These are phyloP conservation scores for Diorhabda carinulata DNA, from an alignment of 1,140 invertebrate species.

Conservation along the genomic window DNA sequence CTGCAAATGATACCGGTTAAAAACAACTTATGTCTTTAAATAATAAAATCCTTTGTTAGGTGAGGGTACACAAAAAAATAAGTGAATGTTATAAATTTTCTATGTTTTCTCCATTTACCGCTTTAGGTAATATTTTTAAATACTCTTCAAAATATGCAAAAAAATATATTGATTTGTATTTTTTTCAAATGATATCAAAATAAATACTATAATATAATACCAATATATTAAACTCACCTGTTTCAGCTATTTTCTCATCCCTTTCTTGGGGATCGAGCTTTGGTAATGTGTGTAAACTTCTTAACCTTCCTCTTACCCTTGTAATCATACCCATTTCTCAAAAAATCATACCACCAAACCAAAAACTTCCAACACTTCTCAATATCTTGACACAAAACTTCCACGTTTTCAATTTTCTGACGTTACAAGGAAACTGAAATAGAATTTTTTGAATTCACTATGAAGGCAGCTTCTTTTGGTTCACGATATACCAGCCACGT, in stretches of 20 bases:
- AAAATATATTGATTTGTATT: neutral
- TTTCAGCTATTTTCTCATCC: slow-evolving; percentile 63
- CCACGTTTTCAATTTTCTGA: slow-evolving; percentile 21
- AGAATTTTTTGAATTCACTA: slow-evolving; percentile 4
- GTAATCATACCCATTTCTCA: slow-evolving; percentile 63
- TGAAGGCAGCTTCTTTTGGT: slow-evolving; percentile 9
- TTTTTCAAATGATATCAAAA: neutral
- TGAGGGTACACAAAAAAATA: too few relatives aligned
- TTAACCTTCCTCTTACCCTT: slow-evolving; percentile 58
- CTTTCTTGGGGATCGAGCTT: slow-evolving; percentile 56
- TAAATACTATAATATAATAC: neutral
- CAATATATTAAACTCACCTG: slow-evolving; percentile 47
- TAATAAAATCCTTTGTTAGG: too few relatives aligned
- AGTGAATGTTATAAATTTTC: too few relatives aligned
- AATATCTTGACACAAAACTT: slow-evolving; percentile 13
- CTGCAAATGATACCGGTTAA: too few relatives aligned
- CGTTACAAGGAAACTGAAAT: slow-evolving; percentile 14
- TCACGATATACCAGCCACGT: slow-evolving; percentile 6
- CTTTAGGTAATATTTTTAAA: neutral
- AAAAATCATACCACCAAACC: slow-evolving; percentile 7
- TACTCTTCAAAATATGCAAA: neutral
- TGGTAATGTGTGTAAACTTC: slow-evolving; percentile 57
- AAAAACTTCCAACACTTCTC: neutral
- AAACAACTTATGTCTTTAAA: too few relatives aligned
- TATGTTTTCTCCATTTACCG: too few relatives aligned